These are phyloP conservation scores for Nemoura dubitans DNA, from an alignment of 2,888 invertebrate genomes.

Conservation along the genomic window DNA sequence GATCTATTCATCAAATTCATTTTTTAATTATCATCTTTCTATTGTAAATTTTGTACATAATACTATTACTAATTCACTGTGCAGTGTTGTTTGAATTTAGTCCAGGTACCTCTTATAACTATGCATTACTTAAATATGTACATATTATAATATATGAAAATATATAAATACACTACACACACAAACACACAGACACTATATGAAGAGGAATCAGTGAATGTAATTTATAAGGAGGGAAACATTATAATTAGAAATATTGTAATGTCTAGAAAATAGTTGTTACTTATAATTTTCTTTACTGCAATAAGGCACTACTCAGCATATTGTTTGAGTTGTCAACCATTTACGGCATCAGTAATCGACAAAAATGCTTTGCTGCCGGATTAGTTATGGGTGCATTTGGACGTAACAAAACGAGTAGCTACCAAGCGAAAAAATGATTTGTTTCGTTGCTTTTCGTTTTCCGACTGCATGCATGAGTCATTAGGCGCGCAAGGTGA, in stretches of 20 bases:
- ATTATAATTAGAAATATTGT: constrained; percentile 36
- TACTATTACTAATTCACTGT: constrained; percentile 48
- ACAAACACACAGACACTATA: constrained; percentile 38
- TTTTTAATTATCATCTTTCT: constrained; percentile 50
- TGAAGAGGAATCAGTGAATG: constrained; percentile 32
- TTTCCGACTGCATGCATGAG: not conserved
- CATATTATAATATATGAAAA: constrained; percentile 47
- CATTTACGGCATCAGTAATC: not conserved
- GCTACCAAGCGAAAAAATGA: not conserved
- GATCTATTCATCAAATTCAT: constrained; percentile 50
- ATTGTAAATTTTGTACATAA: constrained; percentile 52
- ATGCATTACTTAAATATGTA: constrained; percentile 38
- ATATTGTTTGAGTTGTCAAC: constrained; percentile 27
- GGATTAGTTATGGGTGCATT: not conserved
- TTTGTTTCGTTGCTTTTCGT: not conserved
- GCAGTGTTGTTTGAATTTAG: constrained; percentile 51
- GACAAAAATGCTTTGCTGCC: not conserved
- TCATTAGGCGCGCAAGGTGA: not conserved
- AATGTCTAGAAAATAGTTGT: constrained; percentile 30
- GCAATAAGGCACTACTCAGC: constrained; percentile 28
- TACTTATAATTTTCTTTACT: constrained; percentile 32
- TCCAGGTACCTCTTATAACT: constrained; percentile 51
- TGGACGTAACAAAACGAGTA: not conserved
- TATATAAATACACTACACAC: constrained; percentile 49
- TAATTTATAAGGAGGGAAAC: constrained; percentile 27